A percentile compares a stretch with the other conserved stretches of the same genome.
Evolutionary conservation across 2,113 vertebrate genomes (phyloP).

Genomic region (Naja naja): DNA sequence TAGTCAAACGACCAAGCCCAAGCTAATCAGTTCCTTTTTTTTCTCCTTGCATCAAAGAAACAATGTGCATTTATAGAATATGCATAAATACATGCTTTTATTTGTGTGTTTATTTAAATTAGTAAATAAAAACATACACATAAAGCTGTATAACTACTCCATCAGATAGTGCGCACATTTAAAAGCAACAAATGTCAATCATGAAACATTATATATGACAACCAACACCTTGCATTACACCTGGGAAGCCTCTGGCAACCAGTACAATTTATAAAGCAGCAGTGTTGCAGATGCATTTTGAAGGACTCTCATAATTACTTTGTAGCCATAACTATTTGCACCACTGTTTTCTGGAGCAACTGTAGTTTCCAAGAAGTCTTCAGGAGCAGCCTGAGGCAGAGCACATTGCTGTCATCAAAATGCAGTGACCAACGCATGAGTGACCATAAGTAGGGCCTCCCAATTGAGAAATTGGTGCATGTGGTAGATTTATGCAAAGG

Average conservation of each 20-base stretch:
- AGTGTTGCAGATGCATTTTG: neutral
- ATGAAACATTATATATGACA: neutral
- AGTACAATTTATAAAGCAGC: neutral
- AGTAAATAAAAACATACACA: neutral
- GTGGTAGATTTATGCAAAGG: neutral
- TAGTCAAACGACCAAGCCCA: neutral
- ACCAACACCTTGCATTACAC: neutral
- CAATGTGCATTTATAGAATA: rapidly evolving
- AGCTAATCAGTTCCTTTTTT: neutral
- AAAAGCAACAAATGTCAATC: neutral
- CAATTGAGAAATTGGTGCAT: neutral
- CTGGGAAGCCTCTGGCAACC: neutral
- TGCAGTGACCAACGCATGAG: neutral
- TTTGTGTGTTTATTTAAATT: neutral
- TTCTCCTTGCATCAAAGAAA: rapidly evolving
- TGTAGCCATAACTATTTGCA: neutral
- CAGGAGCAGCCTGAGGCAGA: neutral
- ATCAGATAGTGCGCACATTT: neutral
- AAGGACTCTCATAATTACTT: neutral
- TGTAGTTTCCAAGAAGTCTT: neutral
- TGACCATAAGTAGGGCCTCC: neutral
- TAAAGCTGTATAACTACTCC: neutral
- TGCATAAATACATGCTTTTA: neutral
- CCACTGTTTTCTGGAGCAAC: neutral
- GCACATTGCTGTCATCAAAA: neutral